These are phyloP conservation scores for Ranitomeya imitator DNA, from an alignment of 2,113 vertebrate genomes.

Conservation along the genomic window DNA sequence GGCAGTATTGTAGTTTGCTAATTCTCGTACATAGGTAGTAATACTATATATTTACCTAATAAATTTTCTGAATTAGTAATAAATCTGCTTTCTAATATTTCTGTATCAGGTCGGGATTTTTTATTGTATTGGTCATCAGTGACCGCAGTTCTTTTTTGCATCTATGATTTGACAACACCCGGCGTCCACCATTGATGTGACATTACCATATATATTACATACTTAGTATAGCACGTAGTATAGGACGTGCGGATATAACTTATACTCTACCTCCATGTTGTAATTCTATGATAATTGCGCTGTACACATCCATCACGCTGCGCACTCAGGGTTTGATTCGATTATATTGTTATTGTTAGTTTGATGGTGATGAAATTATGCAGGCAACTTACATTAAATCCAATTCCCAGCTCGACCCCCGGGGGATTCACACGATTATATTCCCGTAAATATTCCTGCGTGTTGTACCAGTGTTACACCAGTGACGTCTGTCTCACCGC, in stretches of 20 bases:
- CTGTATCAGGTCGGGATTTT: not conserved
- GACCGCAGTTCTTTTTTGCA: not conserved
- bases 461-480: not conserved
- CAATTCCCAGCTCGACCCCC: not conserved
- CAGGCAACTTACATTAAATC: conserved; percentile 24
- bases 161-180: not conserved
- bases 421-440: not conserved
- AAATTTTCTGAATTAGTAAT: not conserved
- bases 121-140: not conserved
- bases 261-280: not conserved
- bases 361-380: conserved; percentile 12
- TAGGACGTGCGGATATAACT: not conserved
- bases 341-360: conserved; percentile 38
- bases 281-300: conserved; percentile 23
- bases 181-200: not conserved
- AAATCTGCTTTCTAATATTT: not conserved
- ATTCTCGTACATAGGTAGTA: too few species aligned
- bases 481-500: not conserved
- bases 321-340: not conserved
- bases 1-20: too few species aligned
- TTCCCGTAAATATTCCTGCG: conserved; percentile 22
- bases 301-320: conserved; percentile 2
- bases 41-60: too few species aligned
- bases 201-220: conserved; percentile 24
- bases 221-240: not conserved